Base-by-base conservation (phyloP, 2,113 vertebrate species). In the Brienomyrus longianalis region DNA sequence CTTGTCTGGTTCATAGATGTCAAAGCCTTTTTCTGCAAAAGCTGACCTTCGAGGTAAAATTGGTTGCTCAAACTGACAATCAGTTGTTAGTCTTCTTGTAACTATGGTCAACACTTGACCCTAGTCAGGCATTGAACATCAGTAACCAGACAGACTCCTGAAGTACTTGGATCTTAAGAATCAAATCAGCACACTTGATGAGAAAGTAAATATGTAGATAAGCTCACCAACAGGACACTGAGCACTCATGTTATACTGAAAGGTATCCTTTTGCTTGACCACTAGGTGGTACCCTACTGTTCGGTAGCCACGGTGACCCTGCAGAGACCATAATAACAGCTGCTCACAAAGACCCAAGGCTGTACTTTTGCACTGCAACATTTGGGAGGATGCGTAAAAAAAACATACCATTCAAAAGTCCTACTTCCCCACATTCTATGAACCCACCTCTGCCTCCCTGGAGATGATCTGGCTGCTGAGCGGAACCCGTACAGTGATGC, bases 201-300 rank as follows among this genome's bases (percentile, higher is more conserved):
- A 45, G 19, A 21, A 56, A 39, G 45, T 11, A 85, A 35, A 10
- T 7, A 19, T 43, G 39, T 56, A 43, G 15, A 13, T 83, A 70
- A 70, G 13, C 80, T 50, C 48, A 90, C 89, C 89, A 15, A 86
- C 21, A 27, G 89, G 86, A n/a, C 89, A 90, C 10, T 56, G 45
- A 52, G 48, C 89, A 52, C 89, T 88, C 85, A 90, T 45, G 50
- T 90, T 45, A 45, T 88, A 90, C 47, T 45, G 59, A 48, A 87
- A 48, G 19, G 47, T 8, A 21, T 19, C 62, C 66, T 87, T 45
- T 2, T 10, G 59, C 56, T 66, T 90, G 13, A 70, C 86, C 84
- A 54, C 62, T 7, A 90, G 31, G 19, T 50, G 70, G 66, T 88
- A 90, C 13, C 47, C 86, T 50, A 90, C 8, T 43, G 86, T 51